phyloP scores from a whole-genome alignment of 2,888 invertebrate species.

The Encarsia formosa region DNA sequence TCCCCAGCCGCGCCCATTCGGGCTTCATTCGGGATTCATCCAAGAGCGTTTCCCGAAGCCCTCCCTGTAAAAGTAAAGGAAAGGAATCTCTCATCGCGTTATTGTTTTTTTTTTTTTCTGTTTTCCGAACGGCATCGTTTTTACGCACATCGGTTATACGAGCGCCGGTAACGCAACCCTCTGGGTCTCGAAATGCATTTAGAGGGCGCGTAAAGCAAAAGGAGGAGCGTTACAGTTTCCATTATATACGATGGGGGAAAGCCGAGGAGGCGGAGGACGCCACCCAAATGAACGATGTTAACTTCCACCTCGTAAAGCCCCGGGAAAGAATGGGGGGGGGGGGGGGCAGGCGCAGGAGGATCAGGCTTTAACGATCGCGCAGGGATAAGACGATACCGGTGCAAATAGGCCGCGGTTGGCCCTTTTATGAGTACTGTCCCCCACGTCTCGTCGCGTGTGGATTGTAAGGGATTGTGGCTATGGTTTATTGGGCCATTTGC shows the following conservation, averaged over 20 bases:
- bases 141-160: slow-evolving; percentile 1
- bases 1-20: not conserved
- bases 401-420: slow-evolving; percentile 5
- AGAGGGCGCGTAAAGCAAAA: slow-evolving; percentile 1
- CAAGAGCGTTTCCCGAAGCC: not conserved
- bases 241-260: too few relatives aligned
- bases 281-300: slow-evolving; percentile 17
- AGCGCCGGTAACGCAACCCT: not conserved
- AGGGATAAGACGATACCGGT: slow-evolving; percentile 8
- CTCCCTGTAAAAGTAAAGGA: not conserved
- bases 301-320: slow-evolving; percentile 18
- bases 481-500: too few relatives aligned
- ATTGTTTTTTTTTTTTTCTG: slow-evolving; percentile 9
- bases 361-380: not conserved
- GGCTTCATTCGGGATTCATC: slow-evolving; percentile 15
- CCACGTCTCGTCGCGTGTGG: not conserved
- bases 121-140: not conserved
- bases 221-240: too few relatives aligned
- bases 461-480: too few relatives aligned
- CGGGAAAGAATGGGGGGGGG: slow-evolving; percentile 1
- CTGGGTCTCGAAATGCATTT: slow-evolving; percentile 7
- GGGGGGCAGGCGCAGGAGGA: not conserved
- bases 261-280: not conserved
- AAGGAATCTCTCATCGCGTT: slow-evolving; percentile 3
- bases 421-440: too few relatives aligned